Percentiles rank a stretch among this genome's conserved stretches.
Conservation (phyloP, 2,113 vertebrate species). For the Ariopsis seemanni region DNA sequence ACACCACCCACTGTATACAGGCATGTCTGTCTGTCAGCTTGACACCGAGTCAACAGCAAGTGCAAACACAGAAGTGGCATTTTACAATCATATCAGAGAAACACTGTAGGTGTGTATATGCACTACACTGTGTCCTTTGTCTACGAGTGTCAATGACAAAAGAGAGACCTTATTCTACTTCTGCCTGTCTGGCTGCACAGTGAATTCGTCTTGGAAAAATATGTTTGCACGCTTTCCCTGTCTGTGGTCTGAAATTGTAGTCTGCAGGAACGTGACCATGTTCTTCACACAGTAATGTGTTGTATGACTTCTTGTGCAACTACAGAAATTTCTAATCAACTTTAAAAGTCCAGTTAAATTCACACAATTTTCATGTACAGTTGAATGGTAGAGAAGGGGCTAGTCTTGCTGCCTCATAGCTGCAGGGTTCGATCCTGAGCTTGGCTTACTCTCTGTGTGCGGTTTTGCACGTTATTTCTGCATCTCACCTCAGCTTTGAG, state of each 20-base stretch:
- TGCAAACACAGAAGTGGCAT: constrained; percentile 32
- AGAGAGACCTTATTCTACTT: constrained; percentile 39
- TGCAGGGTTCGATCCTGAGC: background rate
- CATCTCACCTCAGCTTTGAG: background rate
- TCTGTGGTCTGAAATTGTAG: background rate
- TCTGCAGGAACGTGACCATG: background rate
- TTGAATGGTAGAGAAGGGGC: background rate
- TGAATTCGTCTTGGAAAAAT: constrained; percentile 18
- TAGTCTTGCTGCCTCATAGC: background rate
- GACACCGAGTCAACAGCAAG: constrained; percentile 29
- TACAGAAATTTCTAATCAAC: background rate
- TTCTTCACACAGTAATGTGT: background rate
- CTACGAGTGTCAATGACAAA: constrained; percentile 32
- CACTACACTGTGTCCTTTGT: constrained; percentile 26
- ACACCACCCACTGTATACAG: background rate
- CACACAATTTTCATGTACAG: background rate
- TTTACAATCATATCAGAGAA: constrained; percentile 48
- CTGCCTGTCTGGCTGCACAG: constrained; percentile 20
- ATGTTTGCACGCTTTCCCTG: constrained; percentile 5
- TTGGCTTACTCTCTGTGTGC: background rate
- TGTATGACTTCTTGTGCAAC: background rate
- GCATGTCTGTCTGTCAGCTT: constrained; percentile 1
- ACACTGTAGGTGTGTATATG: constrained; percentile 33
- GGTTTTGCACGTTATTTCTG: background rate
- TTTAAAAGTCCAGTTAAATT: background rate